Evolutionary conservation across 2,888 invertebrate genomes (phyloP), one percentile per base, ranked within the genome.

Genomic region (Caprella mutica): DNA sequence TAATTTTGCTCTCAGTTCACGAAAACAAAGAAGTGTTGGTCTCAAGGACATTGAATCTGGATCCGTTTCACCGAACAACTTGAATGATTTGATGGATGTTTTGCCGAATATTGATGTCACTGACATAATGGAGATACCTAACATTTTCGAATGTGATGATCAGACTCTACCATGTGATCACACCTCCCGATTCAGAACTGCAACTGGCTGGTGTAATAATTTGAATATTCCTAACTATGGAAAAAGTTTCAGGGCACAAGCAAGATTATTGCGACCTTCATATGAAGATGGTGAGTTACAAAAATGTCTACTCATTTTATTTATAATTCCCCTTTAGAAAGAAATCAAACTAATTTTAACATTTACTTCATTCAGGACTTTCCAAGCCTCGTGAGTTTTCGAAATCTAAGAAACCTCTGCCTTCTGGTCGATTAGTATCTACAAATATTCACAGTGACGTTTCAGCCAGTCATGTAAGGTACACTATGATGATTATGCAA

Each of bases 401-500:
- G 2, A 63, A 67, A 1, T 68, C 66, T 2, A 71, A 71, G 1
- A 52, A 62, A 5, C 68, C 69, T 1, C 69, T 78, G 8, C 77
- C 77, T 1, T 75, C 74, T 39, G 73, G 78, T 0, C 68, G 79
- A 21, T 65, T 72, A 9, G 71, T 79, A 24, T 77, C 77, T 40
- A 72, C 74, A 38, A 70, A 69, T 39, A 72, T 77, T 21, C 78
- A 78, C 67, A 69, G 70, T 53, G 74, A 75, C 65, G 70, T 72
- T 24, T 72, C 72, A 52, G 69, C 71, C 2, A 74, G 76, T 1
- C 75, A 75, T 35, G 72, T 72, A 27, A 72, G 75, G 33, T 76
- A 76, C 66, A 74, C 77, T 0, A 69, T 77, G 42, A 70, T 78
- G 68, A 68, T 77, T n/a, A 78, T 78, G 78, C 78, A 78, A 67